phyloP scores from a whole-genome alignment of 1,140 invertebrate genomes.

The Trichonephila clavipes region DNA sequence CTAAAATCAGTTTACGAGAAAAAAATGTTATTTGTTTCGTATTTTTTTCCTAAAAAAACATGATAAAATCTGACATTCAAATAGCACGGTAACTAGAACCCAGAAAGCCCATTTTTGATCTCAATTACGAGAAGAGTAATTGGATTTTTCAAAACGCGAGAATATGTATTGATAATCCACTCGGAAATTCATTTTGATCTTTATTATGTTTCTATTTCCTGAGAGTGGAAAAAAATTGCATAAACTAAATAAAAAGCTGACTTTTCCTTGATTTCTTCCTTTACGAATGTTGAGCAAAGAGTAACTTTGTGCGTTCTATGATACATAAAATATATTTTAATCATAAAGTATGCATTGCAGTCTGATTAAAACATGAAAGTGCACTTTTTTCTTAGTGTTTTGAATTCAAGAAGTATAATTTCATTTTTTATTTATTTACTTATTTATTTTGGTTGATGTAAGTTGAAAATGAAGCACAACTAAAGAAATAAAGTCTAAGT shows the following conservation, averaged over 20 bases:
- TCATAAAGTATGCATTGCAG: background rate
- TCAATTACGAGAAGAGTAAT: slow-evolving; percentile 30
- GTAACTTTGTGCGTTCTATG: background rate
- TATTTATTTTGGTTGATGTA: too few species aligned
- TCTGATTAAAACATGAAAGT: background rate
- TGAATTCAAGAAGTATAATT: background rate
- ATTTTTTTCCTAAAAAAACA: background rate
- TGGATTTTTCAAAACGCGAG: slow-evolving; percentile 24
- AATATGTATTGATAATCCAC: background rate
- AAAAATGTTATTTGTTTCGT: background rate
- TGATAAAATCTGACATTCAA: background rate
- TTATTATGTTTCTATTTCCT: background rate
- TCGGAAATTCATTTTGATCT: background rate
- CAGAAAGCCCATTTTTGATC: background rate
- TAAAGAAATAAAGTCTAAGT: too few species aligned
- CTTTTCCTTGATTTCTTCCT: background rate
- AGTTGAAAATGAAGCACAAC: too few species aligned
- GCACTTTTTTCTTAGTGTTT: background rate
- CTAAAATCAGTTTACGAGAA: background rate
- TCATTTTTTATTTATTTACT: background rate
- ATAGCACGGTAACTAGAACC: background rate
- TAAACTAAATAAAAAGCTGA: background rate
- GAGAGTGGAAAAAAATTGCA: background rate
- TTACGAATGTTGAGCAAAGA: background rate
- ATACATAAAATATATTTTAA: background rate